phyloP scores from a whole-genome alignment of 2,113 vertebrate genomes.

The Mastomys coucha region DNA sequence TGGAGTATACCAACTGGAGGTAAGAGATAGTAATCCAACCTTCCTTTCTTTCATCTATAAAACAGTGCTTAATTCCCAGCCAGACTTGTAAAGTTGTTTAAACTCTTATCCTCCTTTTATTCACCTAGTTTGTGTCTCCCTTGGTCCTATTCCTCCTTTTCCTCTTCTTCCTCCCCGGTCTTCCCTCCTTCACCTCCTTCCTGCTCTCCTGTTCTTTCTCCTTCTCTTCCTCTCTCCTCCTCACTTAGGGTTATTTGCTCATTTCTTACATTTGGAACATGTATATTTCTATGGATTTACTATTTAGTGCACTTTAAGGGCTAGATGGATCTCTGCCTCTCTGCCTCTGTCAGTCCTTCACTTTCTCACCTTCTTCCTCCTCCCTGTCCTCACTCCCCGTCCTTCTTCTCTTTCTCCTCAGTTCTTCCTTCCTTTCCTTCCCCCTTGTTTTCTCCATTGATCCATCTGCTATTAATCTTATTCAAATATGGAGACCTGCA shows the following conservation, averaged over 20 bases:
- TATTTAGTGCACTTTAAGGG: background rate
- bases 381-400: background rate
- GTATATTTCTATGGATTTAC: background rate
- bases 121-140: background rate
- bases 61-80: background rate
- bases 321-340: background rate
- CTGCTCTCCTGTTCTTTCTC: background rate
- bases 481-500: background rate
- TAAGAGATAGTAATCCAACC: background rate
- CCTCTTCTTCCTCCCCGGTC: background rate
- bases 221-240: fast-evolving
- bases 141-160: background rate
- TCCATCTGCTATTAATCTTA: background rate
- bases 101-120: background rate
- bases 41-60: background rate
- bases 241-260: background rate
- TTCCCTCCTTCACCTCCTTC: background rate
- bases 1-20: background rate
- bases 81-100: background rate
- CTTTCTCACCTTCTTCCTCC: no score
- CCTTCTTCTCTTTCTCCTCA: no score
- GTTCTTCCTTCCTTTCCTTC: background rate
- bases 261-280: background rate
- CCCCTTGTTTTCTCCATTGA: background rate
- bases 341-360: no score